Evolutionary conservation across 2,888 invertebrate species (phyloP).

Genomic region (Bimastos eiseni): DNA sequence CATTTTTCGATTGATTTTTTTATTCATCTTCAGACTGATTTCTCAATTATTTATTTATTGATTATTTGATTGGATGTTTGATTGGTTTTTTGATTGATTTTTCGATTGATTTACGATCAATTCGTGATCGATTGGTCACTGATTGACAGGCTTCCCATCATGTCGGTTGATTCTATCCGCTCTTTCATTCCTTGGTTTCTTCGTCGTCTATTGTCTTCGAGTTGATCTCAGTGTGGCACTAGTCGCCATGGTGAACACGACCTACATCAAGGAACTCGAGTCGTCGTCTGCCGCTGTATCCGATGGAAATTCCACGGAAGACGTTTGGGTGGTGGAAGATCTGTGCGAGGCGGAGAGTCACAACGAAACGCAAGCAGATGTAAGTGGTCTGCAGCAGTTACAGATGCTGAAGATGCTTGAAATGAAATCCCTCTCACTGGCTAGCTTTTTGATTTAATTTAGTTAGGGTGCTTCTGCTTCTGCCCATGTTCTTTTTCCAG

Average conservation of each 20-base stretch:
- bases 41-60: background rate
- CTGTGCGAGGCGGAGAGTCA: background rate
- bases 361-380: background rate
- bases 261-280: slow-evolving; percentile 26
- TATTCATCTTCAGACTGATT: background rate
- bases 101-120: background rate
- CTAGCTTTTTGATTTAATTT: no score
- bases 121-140: background rate
- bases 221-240: slow-evolving; percentile 44
- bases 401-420: no score
- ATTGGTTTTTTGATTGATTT: background rate
- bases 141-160: slow-evolving; percentile 39
- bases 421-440: no score
- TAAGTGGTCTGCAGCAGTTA: background rate
- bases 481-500: no score
- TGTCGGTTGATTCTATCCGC: slow-evolving; percentile 37
- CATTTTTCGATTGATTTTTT: background rate
- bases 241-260: slow-evolving; percentile 41
- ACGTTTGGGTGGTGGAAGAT: background rate
- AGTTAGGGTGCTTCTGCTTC: no score
- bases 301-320: background rate
- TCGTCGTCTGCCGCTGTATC: background rate
- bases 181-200: slow-evolving; percentile 39
- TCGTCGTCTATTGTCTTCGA: slow-evolving; percentile 42
- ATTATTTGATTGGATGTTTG: background rate